Evolutionary conservation across 2,888 invertebrate species (phyloP), one percentile per base, ranked within the genome.

Genomic region (Cepaea hortensis): DNA sequence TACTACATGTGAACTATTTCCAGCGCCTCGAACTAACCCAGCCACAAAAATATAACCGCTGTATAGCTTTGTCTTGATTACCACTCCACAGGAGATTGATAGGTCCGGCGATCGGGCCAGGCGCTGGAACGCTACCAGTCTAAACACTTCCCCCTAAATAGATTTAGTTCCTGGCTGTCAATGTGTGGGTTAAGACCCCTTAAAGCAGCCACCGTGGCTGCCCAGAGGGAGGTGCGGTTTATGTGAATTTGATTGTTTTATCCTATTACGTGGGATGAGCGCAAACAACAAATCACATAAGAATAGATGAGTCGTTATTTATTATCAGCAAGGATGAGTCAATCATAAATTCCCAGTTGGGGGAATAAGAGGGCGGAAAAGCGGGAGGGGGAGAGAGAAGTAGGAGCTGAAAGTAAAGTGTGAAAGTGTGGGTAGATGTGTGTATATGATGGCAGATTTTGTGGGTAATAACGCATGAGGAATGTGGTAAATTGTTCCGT

Each of bases 261-360:
- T 68, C 70, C 68, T 50, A 68, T 68, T 48, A 81, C 46, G 55
- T 20, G 61, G 70, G 23, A 5, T 81, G 65, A 6, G 15, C n/a
- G 68, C n/a, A 23, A 81, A 70, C 68, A 81, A 50, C 81, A 81
- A 81, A 81, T 81, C 70, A 18, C 13, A 70, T 70, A 81, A 50
- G 72, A 48, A 81, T 46, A 61, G 70, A 70, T 70, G 20, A 68
- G n/a, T 68, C 70, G 72, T 50, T 81, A 79, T 79, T 79, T 35
- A 62, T 79, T 79, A 79, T 79, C 62, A 65, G 79, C n/a, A 23
- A 13, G 15, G 15, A 18, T 3, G 35, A 35, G 46, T 35, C 61
- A 61, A 23, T 79, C 76, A 20, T 48, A 48, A n/a, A 18, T 18
- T 68, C n/a, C 20, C n/a, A n/a, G 68, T 11, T 4, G 35, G 35